Evolutionary conservation across 1,140 invertebrate species (phyloP).

Genomic region (Eulimnadia texana): DNA sequence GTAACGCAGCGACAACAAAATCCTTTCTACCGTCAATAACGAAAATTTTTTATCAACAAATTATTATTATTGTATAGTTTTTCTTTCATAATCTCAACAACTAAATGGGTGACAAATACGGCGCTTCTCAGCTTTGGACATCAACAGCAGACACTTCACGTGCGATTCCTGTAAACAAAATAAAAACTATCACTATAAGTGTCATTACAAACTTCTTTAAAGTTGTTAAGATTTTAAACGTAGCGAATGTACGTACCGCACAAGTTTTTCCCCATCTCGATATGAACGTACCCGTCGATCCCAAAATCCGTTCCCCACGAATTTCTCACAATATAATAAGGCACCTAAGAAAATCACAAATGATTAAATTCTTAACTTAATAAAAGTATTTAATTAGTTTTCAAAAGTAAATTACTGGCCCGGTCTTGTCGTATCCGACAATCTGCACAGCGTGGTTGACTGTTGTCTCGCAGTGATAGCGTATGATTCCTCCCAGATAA

Average conservation of each 20-base stretch:
- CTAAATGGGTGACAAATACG: too few relatives aligned
- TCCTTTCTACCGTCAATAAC: too few relatives aligned
- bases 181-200: neutral
- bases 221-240: neutral
- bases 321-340: slow-evolving; percentile 72
- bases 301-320: slow-evolving; percentile 70
- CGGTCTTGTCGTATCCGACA: slow-evolving; percentile 63
- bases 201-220: slow-evolving; percentile 15
- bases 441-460: slow-evolving; percentile 67
- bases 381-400: neutral
- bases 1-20: too few relatives aligned
- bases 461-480: slow-evolving; percentile 50
- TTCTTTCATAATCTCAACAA: too few relatives aligned
- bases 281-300: slow-evolving; percentile 55
- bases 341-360: slow-evolving; percentile 35
- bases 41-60: too few relatives aligned
- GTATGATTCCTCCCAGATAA: slow-evolving; percentile 71
- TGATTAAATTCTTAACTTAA: too few relatives aligned
- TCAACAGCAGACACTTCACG: slow-evolving; percentile 7
- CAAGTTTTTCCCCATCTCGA: slow-evolving; percentile 59
- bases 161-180: neutral
- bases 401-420: slow-evolving; percentile 22
- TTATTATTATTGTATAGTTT: too few relatives aligned
- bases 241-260: slow-evolving; percentile 41
- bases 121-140: neutral